Base-by-base conservation (phyloP, 2,797 vertebrate species). In the Tamandua tetradactyla region DNA sequence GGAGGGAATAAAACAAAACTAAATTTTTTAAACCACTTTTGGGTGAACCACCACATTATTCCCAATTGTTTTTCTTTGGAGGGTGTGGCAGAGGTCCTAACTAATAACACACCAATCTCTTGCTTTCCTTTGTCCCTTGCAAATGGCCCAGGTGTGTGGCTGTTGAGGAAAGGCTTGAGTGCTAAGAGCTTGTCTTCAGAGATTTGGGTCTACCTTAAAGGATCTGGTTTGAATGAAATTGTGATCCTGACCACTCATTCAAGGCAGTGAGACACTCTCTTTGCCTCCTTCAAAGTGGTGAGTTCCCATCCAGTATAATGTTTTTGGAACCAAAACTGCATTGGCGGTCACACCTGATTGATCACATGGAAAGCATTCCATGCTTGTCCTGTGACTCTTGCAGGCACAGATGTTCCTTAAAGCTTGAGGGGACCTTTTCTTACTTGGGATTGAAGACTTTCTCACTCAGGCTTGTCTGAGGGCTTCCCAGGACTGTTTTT, bases 381-480 rank as follows among this genome's bases (percentile, higher is more conserved):
- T 68, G 87, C 76, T 69, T 61, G 7, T 47, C 81, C 37, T 44
- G 2, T 20, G 30, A 66, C 40, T 80, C 37, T n/a, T 25, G 14
- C 61, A 61, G 62, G 87, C 62, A 35, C 32, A 59, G 75, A 35
- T 64, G 47, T 52, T 72, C 83, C 71, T 20, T 9, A 22, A 52
- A 59, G 62, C 3, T 0, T 66, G 18, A 14, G 57, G 59, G 62
- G 62, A 49, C 15, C 3, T 42, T 90, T 93, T 57, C 52, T 68
- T 94, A 74, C 91, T 42, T 2, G 0, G 12, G 47, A 42, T 75
- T 27, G 12, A 61, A 30, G 12, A 64, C 78, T 75, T 89, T 84
- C 42, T 47, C 25, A 35, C 52, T n/a, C 0, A 0, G 66, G 40
- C 86, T 78, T 0, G 0, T 37, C 1, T 1, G 1, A 40, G 62